phyloP scores from a whole-genome alignment of 2,113 vertebrate species.

The Haemorhous mexicanus region DNA sequence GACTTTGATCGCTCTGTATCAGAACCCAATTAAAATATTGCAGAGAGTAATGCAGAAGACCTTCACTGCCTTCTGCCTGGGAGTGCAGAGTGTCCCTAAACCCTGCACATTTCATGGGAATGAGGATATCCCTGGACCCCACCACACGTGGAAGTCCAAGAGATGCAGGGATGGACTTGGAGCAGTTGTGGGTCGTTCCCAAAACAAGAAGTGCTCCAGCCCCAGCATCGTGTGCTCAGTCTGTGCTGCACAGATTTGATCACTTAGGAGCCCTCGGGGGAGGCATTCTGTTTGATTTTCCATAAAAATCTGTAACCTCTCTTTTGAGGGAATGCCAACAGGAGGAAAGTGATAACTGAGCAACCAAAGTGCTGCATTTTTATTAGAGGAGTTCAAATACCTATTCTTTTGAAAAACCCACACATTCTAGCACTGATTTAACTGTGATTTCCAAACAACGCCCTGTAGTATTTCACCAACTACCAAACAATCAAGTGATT shows the following conservation, averaged over 20 bases:
- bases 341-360: background rate
- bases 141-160: rapidly evolving
- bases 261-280: background rate
- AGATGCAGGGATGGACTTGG: rapidly evolving
- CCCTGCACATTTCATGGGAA: background rate
- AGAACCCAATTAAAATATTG: background rate
- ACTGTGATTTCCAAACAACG: rapidly evolving
- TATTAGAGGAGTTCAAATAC: background rate
- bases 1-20: background rate
- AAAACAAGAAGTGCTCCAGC: rapidly evolving
- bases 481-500: rapidly evolving
- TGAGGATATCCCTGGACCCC: background rate
- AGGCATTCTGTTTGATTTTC: background rate
- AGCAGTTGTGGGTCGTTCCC: rapidly evolving
- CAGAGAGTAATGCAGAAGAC: rapidly evolving
- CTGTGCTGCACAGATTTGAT: background rate
- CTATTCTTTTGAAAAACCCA: rapidly evolving
- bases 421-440: background rate
- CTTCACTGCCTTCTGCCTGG: background rate
- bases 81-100: rapidly evolving
- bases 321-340: background rate
- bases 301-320: background rate
- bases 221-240: rapidly evolving
- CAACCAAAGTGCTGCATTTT: rapidly evolving
- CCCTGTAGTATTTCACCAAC: background rate